A percentile compares a stretch with the other conserved stretches of the same genome.
phyloP scores from a whole-genome alignment of 2,888 invertebrate genomes.

The Rhagophthalmus giganteus region DNA sequence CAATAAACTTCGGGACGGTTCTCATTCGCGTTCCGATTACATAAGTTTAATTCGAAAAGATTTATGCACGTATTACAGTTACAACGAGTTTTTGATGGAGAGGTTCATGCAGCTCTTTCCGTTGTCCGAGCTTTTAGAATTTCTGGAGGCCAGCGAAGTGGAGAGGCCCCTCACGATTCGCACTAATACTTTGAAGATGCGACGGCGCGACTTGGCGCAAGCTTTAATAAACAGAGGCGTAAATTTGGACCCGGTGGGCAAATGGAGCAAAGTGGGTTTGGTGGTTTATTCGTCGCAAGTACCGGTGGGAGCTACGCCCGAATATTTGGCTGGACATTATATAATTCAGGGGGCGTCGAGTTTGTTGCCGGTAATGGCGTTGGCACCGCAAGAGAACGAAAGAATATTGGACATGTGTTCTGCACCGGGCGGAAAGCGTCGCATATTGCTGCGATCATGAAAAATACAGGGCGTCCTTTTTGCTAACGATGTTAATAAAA shows the following conservation, averaged over 20 bases:
- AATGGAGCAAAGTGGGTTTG: slow-evolving; percentile 98
- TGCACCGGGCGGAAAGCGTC: slow-evolving; percentile 98
- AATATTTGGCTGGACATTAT: slow-evolving; percentile 98
- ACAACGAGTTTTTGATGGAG: slow-evolving; percentile 94
- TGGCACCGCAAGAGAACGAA: slow-evolving; percentile 96
- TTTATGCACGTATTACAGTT: slow-evolving; percentile 92
- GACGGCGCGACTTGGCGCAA: slow-evolving; percentile 90
- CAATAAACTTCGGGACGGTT: slow-evolving; percentile 66
- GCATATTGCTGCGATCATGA: slow-evolving; percentile 97
- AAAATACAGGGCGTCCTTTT: slow-evolving; percentile 95
- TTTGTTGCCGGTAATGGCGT: slow-evolving; percentile 95
- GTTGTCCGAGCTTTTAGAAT: slow-evolving; percentile 84
- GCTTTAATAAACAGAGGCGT: slow-evolving; percentile 95
- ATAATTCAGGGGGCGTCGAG: slow-evolving; percentile 96
- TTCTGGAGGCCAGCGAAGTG: slow-evolving; percentile 94
- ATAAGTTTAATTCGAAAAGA: slow-evolving; percentile 77
- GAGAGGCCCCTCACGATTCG: slow-evolving; percentile 93
- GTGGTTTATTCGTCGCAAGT: slow-evolving; percentile 96
- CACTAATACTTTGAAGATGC: slow-evolving; percentile 91
- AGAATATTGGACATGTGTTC: slow-evolving; percentile 95
- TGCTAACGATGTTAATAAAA: slow-evolving; percentile 92
- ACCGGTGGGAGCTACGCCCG: slow-evolving; percentile 97
- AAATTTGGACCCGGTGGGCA: slow-evolving; percentile 96
- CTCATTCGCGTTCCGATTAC: slow-evolving; percentile 80
- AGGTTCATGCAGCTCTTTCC: slow-evolving; percentile 89